These are phyloP conservation scores for Scaptomyza tumidula DNA, from an alignment of 2,888 invertebrate genomes.

Conservation along the genomic window DNA sequence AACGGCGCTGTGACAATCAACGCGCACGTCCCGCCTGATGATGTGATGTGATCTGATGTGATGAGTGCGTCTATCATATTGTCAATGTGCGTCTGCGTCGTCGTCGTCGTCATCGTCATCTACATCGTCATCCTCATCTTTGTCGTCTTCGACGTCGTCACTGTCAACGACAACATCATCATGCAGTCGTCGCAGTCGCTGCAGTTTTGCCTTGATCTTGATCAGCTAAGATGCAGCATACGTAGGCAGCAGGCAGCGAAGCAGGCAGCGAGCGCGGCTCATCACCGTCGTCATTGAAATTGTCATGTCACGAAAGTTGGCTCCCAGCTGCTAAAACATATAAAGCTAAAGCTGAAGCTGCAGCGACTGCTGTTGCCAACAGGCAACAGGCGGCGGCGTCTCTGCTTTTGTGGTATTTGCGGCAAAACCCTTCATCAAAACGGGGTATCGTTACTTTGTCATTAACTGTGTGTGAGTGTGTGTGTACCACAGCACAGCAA, in stretches of 20 bases:
- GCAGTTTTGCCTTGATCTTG: slow-evolving; percentile 61
- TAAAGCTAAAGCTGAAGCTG: slow-evolving; percentile 49
- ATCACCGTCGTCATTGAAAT: slow-evolving; percentile 77
- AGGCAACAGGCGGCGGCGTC: slow-evolving; percentile 52
- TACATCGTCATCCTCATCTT: slow-evolving; percentile 54
- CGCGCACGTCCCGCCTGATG: slow-evolving; percentile 75
- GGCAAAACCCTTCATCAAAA: slow-evolving; percentile 43
- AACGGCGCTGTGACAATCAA: slow-evolving; percentile 74
- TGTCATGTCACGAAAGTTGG: slow-evolving; percentile 80
- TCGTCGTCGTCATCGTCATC: slow-evolving; percentile 52
- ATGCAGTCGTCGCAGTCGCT: slow-evolving; percentile 62
- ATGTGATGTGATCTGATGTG: slow-evolving; percentile 78
- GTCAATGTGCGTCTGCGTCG: slow-evolving; percentile 66
- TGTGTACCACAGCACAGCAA: slow-evolving; percentile 41
- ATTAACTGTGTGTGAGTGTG: slow-evolving; percentile 55
- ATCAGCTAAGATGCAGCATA: slow-evolving; percentile 43
- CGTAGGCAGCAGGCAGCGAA: neutral
- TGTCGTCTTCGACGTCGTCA: slow-evolving; percentile 63
- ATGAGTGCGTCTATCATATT: slow-evolving; percentile 80
- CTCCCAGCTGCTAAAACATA: slow-evolving; percentile 65
- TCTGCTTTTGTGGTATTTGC: slow-evolving; percentile 66
- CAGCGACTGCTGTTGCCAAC: slow-evolving; percentile 6
- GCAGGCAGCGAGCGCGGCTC: slow-evolving; percentile 44
- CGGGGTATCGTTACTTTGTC: slow-evolving; percentile 61
- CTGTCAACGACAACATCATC: slow-evolving; percentile 78